Conservation (phyloP, 2,113 vertebrate species). For the Erythrolamprus reginae region DNA sequence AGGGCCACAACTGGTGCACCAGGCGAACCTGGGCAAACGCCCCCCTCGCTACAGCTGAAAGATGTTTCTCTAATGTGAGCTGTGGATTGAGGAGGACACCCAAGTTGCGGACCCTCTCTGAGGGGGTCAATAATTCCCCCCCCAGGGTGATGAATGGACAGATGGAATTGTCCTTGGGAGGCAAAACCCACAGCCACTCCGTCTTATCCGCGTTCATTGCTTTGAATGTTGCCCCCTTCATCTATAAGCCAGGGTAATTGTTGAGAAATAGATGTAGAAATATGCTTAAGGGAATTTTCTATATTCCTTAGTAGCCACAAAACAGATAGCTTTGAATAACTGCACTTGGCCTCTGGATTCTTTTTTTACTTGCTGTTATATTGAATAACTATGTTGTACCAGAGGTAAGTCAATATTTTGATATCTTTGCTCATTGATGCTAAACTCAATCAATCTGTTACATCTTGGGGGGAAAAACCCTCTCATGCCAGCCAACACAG, state of each 20-base stretch:
- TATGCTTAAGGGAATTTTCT: background rate
- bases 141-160: too few species aligned
- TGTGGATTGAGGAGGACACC: too few species aligned
- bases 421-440: background rate
- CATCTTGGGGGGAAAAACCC: background rate
- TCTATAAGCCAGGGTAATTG: background rate
- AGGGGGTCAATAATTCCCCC: too few species aligned
- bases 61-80: too few species aligned
- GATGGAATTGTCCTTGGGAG: too few species aligned
- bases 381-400: background rate
- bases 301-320: background rate
- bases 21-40: too few species aligned
- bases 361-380: background rate
- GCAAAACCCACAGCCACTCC: too few species aligned
- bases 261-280: background rate
- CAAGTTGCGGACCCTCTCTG: too few species aligned
- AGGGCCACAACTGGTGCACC: too few species aligned
- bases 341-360: background rate
- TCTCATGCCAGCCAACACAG: background rate
- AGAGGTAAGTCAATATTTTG: background rate
- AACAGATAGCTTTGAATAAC: background rate
- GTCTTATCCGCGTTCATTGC: too few species aligned
- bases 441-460: background rate
- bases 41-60: too few species aligned
- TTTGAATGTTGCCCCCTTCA: background rate